Evolutionary conservation across 1,140 invertebrate species (phyloP).

Genomic region (Listronotus oregonensis): DNA sequence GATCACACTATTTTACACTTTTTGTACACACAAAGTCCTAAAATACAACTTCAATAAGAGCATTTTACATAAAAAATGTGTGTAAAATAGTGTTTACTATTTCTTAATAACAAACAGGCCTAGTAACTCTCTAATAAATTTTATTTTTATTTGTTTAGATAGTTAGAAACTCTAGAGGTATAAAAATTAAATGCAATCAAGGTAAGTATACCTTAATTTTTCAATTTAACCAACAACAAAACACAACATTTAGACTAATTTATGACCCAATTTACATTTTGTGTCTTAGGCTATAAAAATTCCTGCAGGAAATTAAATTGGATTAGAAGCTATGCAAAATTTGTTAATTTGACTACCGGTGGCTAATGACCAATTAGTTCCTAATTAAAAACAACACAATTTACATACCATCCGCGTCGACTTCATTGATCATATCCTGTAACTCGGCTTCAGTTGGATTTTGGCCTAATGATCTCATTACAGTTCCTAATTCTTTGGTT

Average conservation of each 20-base stretch:
- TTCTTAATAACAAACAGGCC: too few species aligned
- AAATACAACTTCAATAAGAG: too few species aligned
- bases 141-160: too few species aligned
- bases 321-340: conserved; percentile 23
- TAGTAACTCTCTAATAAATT: too few species aligned
- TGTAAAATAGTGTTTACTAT: too few species aligned
- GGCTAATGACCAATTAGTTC: background rate
- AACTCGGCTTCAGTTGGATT: conserved; percentile 99
- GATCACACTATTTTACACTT: too few species aligned
- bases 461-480: conserved; percentile 98
- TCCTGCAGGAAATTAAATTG: conserved; percentile 23
- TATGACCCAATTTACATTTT: conserved; percentile 3
- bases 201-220: too few species aligned
- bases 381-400: conserved; percentile 23
- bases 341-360: conserved; percentile 19
- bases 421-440: conserved; percentile 99
- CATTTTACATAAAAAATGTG: too few species aligned
- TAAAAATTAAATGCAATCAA: too few species aligned
- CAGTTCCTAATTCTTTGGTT: conserved; percentile 98
- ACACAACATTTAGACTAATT: background rate
- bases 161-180: too few species aligned
- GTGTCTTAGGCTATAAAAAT: background rate
- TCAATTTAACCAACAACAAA: too few species aligned
- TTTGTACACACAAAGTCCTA: too few species aligned
- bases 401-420: conserved; percentile 95